These are phyloP conservation scores for Melangyna quadrimaculata DNA, from an alignment of 2,888 invertebrate species.

Conservation along the genomic window DNA sequence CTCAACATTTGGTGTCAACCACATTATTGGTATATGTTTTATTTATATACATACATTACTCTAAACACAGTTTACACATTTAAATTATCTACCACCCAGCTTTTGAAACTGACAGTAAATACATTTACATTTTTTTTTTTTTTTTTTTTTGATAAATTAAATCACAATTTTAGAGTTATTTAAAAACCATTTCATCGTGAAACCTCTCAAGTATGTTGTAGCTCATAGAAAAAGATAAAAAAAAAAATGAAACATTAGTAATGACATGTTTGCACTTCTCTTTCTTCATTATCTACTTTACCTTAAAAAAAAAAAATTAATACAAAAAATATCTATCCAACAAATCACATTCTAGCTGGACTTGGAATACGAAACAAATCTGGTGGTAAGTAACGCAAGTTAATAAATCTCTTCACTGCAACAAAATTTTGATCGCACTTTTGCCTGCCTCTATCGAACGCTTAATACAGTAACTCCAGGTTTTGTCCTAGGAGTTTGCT, in stretches of 20 bases:
- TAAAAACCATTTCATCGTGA: not conserved
- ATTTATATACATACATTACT: not conserved
- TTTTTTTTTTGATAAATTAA: not conserved
- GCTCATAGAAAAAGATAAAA: not conserved
- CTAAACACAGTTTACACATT: slow-evolving; percentile 3
- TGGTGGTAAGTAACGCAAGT: slow-evolving; percentile 71
- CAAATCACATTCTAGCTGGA: slow-evolving; percentile 70
- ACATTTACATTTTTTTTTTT: not conserved
- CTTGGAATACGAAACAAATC: slow-evolving; percentile 72
- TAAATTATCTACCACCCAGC: slow-evolving; percentile 23
- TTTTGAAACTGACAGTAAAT: not conserved
- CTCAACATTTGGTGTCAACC: too few species aligned
- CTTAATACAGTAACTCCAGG: not conserved
- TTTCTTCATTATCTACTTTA: slow-evolving; percentile 22
- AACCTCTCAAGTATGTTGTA: slow-evolving; percentile 1
- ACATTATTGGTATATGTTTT: too few species aligned
- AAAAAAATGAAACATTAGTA: slow-evolving; percentile 18
- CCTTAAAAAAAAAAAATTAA: slow-evolving; percentile 11
- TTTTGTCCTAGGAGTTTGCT: not conserved
- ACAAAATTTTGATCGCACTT: not conserved
- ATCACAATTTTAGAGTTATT: not conserved
- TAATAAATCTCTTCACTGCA: slow-evolving; percentile 22
- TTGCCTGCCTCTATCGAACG: slow-evolving; percentile 9
- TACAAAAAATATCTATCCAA: slow-evolving; percentile 29
- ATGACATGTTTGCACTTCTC: slow-evolving; percentile 56